phyloP scores from a whole-genome alignment of 2,113 vertebrate genomes.

The Tympanuchus pallidicinctus region DNA sequence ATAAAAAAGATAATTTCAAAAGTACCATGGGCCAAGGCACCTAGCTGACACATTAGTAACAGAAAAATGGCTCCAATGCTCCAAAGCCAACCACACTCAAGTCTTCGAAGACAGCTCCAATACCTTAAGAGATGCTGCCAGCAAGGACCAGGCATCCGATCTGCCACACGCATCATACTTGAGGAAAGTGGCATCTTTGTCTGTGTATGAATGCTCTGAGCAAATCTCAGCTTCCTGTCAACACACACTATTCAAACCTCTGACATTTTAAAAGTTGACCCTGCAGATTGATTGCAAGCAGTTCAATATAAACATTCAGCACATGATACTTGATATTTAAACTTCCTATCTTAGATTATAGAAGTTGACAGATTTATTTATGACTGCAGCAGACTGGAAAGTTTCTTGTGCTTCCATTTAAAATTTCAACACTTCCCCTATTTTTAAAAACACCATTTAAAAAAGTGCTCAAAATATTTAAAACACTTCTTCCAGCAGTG shows the following conservation, averaged over 20 bases:
- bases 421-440: background rate
- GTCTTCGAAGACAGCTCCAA: background rate
- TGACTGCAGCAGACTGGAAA: background rate
- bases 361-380: conserved; percentile 56
- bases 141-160: background rate
- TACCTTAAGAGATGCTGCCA: background rate
- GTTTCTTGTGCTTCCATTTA: background rate
- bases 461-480: background rate
- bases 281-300: conserved; percentile 35
- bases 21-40: background rate
- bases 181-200: background rate
- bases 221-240: conserved; percentile 20
- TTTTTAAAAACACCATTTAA: background rate
- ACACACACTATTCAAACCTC: background rate
- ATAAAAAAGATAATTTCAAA: background rate
- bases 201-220: background rate
- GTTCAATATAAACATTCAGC: conserved; percentile 54
- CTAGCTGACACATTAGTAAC: accelerated
- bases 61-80: background rate
- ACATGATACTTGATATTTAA: conserved; percentile 62
- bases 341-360: conserved; percentile 43
- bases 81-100: background rate
- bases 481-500: background rate
- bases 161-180: accelerated
- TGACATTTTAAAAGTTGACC: conserved; percentile 60